Percentiles rank a stretch among this genome's conserved stretches.
These are phyloP conservation scores for Pachypeltis micranthus DNA, from an alignment of 1,140 invertebrate species.

Conservation along the genomic window DNA sequence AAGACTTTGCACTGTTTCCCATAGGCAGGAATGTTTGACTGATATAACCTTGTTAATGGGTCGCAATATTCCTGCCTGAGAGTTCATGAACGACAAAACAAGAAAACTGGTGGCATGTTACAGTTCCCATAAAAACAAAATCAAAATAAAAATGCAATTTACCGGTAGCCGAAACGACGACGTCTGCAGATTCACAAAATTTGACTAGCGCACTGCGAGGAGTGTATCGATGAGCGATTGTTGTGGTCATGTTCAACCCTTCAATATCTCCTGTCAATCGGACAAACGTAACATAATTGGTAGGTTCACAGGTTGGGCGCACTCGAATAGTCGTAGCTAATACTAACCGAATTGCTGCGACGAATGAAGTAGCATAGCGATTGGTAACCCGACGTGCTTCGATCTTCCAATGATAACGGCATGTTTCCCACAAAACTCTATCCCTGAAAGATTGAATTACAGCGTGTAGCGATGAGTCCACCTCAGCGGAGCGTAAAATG, in stretches of 20 bases:
- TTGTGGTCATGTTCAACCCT: conserved; percentile 47
- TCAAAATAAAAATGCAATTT: conserved; percentile 14
- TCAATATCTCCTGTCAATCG: neutral
- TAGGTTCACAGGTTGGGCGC: no score
- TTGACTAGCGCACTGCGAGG: conserved; percentile 57
- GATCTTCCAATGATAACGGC: conserved; percentile 79
- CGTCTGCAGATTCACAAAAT: conserved; percentile 62
- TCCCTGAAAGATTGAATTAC: conserved; percentile 48
- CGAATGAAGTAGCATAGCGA: conserved; percentile 64
- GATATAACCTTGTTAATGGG: no score
- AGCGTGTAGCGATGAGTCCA: no score
- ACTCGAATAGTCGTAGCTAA: no score
- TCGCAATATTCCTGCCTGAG: no score
- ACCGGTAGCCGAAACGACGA: conserved; percentile 68
- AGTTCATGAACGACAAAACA: no score
- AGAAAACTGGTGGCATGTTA: no score
- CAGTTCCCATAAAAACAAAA: no score
- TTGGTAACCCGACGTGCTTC: conserved; percentile 80
- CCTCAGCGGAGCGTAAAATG: neutral
- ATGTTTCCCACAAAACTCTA: conserved; percentile 70
- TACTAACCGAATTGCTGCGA: no score
- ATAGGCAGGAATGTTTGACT: no score
- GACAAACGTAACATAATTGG: no score
- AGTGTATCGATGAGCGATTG: conserved; percentile 76
- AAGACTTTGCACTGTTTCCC: no score